Percentiles rank a stretch among this genome's conserved stretches.
Conservation (phyloP, 2,797 vertebrate species). For the Lagodon rhomboides region DNA sequence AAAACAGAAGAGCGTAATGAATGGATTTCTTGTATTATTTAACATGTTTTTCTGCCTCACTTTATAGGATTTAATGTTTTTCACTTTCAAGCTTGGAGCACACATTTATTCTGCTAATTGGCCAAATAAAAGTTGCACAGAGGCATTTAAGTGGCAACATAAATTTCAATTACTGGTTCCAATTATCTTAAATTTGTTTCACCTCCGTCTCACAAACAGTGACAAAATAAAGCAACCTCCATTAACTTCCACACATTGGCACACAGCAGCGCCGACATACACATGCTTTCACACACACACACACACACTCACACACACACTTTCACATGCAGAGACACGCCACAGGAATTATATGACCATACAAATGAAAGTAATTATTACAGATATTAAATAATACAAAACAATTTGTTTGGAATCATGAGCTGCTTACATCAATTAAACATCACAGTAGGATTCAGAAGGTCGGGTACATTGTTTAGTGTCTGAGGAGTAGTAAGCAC, state of each 20-base stretch:
- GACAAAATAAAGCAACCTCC: constrained; percentile 47
- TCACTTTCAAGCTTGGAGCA: constrained; percentile 28
- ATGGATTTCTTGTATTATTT: constrained; percentile 69
- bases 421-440: constrained; percentile 34
- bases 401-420: constrained; percentile 38
- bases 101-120: constrained; percentile 59
- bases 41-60: constrained; percentile 52
- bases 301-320: neutral
- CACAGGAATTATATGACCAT: constrained; percentile 24
- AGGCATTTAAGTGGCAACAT: constrained; percentile 64
- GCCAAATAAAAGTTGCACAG: constrained; percentile 63
- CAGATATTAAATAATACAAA: constrained; percentile 50
- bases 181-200: constrained; percentile 77
- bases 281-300: neutral
- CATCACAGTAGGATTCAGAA: constrained; percentile 19
- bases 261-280: constrained; percentile 1
- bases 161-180: constrained; percentile 76
- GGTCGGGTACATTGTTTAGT: neutral
- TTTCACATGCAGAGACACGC: neutral
- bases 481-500: neutral
- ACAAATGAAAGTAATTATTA: constrained; percentile 43
- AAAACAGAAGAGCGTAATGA: constrained; percentile 34
- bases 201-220: constrained; percentile 61
- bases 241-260: constrained; percentile 33
- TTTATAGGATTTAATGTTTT: constrained; percentile 51